Evolutionary conservation across 2,113 vertebrate genomes (phyloP).

Genomic region (Ophthalmolycus amberensis): DNA sequence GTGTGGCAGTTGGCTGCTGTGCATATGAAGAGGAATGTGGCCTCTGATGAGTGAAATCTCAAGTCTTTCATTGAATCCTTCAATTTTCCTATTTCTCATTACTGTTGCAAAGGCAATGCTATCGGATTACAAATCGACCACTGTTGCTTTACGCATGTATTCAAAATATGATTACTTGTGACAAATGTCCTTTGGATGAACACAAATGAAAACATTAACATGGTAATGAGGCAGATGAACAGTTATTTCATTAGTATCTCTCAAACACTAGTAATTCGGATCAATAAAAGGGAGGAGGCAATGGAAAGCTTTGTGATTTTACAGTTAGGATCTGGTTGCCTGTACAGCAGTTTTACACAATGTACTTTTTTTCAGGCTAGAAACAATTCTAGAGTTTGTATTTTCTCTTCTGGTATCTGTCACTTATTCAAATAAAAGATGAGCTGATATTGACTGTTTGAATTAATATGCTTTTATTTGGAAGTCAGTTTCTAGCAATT

Average conservation of each 20-base stretch:
- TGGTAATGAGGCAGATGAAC: background rate
- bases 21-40: slow-evolving; percentile 51
- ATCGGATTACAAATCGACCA: background rate
- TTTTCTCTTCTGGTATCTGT: slow-evolving; percentile 70
- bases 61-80: slow-evolving; percentile 61
- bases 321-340: slow-evolving; percentile 42
- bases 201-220: background rate
- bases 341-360: slow-evolving; percentile 67
- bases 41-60: slow-evolving; percentile 53
- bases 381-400: slow-evolving; percentile 74
- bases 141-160: background rate
- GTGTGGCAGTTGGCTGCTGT: slow-evolving; percentile 63
- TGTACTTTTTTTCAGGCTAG: slow-evolving; percentile 61
- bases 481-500: background rate
- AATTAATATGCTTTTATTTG: background rate
- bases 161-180: background rate
- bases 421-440: slow-evolving; percentile 77
- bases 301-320: slow-evolving; percentile 53
- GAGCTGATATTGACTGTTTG: slow-evolving; percentile 22
- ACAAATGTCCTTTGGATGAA: background rate
- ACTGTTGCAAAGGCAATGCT: background rate
- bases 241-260: background rate
- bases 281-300: slow-evolving; percentile 24
- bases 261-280: slow-evolving; percentile 4
- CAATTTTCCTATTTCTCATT: slow-evolving; percentile 12